Evolutionary conservation across 2,888 invertebrate genomes (phyloP), one percentile per base, ranked within the genome.

Genomic region (Mycalesis mineus): DNA sequence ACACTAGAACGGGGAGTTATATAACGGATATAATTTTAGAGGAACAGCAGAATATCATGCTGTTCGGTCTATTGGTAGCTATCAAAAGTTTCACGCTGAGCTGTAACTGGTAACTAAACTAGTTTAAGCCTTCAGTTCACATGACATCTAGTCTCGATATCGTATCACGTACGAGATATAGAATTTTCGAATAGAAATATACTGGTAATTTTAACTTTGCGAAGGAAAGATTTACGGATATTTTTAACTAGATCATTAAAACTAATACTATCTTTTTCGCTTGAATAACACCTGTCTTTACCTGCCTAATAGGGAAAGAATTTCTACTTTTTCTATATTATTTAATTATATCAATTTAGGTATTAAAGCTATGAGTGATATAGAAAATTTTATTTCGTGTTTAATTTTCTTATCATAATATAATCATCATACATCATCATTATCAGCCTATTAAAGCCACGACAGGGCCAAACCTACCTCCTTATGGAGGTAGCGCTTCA

Each of bases 1-100:
- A 1, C 33, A 33, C 31, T 33, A 9, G 1, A 29, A 33, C 31
- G 31, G 15, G 5, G 14, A 47, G 29, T 51, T 51, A 41, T 28
- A 22, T 14, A 40, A 39, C 50, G 14, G n/a, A 2, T 52, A 41
- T 39, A 42, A 52, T 42, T 42, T 52, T 15, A 29, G 31, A 17
- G 29, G 52, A 40, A 50, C 50, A 42, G 52, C 40, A 31, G 39
- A 52, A 52, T 52, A 42, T 52, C 41, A 42, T 33, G 42, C 42
- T 42, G 42, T 52, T 52, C 52, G 33, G 42, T 42, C 29, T 33
- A 52, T 52, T 52, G 42, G 52, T 52, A 52, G 42, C 52, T 33
- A 41, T 52, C 52, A 52, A 52, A 52, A 42, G 41, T 52, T 52
- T 42, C 52, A 31, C 42, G 52, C 52, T 52, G 52, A 52, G 52